phyloP scores from a whole-genome alignment of 1,140 invertebrate genomes.

The Tetraneura akinire region DNA sequence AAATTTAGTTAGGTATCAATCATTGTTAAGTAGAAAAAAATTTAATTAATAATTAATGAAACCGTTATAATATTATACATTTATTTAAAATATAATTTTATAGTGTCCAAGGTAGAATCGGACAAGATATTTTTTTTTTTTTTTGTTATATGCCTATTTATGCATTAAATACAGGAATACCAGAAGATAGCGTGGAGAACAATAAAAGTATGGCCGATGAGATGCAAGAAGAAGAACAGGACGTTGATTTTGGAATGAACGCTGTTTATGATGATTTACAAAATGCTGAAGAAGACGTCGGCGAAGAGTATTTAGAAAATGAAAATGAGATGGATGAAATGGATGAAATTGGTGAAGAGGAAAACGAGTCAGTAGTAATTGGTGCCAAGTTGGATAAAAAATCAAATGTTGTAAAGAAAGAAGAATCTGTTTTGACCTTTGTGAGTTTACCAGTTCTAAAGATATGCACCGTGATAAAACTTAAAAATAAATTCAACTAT shows the following conservation, averaged over 20 bases:
- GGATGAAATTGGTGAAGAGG: conserved; percentile 27
- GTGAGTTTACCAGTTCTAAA: conserved; percentile 57
- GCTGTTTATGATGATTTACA: not conserved
- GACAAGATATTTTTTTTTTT: too few relatives aligned
- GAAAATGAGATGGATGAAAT: conserved; percentile 16
- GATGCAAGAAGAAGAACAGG: not conserved
- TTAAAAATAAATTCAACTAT: conserved; percentile 90
- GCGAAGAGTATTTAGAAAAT: conserved; percentile 21
- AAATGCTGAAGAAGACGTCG: not conserved
- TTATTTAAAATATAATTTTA: too few relatives aligned
- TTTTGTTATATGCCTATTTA: too few relatives aligned
- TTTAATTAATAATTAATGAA: too few relatives aligned
- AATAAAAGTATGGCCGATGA: not conserved
- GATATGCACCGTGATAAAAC: conserved; percentile 57
- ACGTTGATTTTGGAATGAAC: not conserved
- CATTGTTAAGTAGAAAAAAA: too few relatives aligned
- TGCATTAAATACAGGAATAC: not conserved
- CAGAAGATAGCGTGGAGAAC: not conserved
- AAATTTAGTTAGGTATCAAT: too few relatives aligned
- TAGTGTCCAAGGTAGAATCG: too few relatives aligned
- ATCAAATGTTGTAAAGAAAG: conserved; percentile 54
- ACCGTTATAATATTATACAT: too few relatives aligned
- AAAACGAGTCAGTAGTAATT: not conserved
- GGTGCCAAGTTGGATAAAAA: not conserved
- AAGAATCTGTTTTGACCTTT: conserved; percentile 37